phyloP scores from a whole-genome alignment of 2,797 vertebrate genomes.

The Hylomyscus alleni region DNA sequence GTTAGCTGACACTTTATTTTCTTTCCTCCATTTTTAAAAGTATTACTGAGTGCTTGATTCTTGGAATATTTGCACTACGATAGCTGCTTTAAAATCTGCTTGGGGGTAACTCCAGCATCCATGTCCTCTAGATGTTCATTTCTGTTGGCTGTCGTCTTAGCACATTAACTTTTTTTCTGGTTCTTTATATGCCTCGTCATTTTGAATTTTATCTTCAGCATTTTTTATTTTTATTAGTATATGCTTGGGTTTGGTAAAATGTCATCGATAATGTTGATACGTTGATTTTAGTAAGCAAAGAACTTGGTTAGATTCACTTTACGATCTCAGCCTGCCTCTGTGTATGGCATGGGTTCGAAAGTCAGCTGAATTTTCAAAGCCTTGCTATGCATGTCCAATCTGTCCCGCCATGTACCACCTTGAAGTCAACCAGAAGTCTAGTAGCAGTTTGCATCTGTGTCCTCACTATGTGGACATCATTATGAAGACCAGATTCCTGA shows the following conservation, averaged over 20 bases:
- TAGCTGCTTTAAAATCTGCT: conserved; percentile 40
- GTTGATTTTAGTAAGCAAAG: conserved; percentile 28
- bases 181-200: conserved; percentile 29
- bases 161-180: conserved; percentile 8
- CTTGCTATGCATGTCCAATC: not conserved
- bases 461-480: not conserved
- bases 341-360: not conserved
- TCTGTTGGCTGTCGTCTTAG: conserved; percentile 31
- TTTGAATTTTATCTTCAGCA: conserved; percentile 28
- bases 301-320: not conserved
- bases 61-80: conserved; percentile 8
- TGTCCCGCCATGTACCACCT: not conserved
- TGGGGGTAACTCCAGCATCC: conserved; percentile 10
- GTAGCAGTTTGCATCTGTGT: not conserved
- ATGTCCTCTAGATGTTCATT: not conserved
- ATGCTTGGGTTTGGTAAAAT: conserved; percentile 28
- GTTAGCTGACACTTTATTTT: conserved; percentile 11
- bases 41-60: not conserved
- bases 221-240: conserved; percentile 45
- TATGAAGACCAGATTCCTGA: not conserved
- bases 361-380: not conserved
- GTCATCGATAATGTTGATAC: not conserved
- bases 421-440: not conserved
- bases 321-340: not conserved
- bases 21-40: not conserved